Base-by-base conservation (phyloP, 2,888 invertebrate species). In the Bibio marci region DNA sequence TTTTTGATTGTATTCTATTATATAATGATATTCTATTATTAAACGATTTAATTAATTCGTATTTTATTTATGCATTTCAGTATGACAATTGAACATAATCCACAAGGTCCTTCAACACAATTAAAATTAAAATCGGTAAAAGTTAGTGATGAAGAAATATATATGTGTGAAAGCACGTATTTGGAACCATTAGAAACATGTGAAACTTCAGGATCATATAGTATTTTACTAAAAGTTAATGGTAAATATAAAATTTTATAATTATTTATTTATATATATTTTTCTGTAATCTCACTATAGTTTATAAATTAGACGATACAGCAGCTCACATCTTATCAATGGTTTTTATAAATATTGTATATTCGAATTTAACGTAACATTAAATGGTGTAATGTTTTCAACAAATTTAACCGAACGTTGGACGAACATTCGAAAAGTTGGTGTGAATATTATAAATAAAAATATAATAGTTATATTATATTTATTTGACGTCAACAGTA, bases 81-180 rank as follows among this genome's bases (percentile, higher is more conserved):
- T 49, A 52, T 56, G 43, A 48, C 49, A 38, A 53, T 55, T 45
- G 52, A 53, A 40, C 55, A 56, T 48, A 51, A 49, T 47, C 52
- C 53, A 42, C 56, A 54, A 49, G 56, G 58, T 50, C 44, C 45
- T 18, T 19, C 28, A 14, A 45, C 46, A 26, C 39, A 43, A 33
- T 37, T 49, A n/a, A 35, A 30, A 26, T 42, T 49, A 31, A 46
- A 46, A 38, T 38, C 70, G 44, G 64, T 80, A 43, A 67, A 72
- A 54, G 66, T 78, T 44, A 69, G 71, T 47, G 81, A 82, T 59
- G 80, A 82, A 54, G 80, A 77, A 42, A 66, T 72, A 46, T 82
- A 81, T 63, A 76, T 76, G 55, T 83, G 83, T 61, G 82, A 82
- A 58, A 76, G 78, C 50, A 81, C 81, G 43, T 82, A 79, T 62